Percentiles rank a stretch among this genome's conserved stretches.
Conservation (phyloP, 2,113 vertebrate genomes). For the Corythornis vintsioides region DNA sequence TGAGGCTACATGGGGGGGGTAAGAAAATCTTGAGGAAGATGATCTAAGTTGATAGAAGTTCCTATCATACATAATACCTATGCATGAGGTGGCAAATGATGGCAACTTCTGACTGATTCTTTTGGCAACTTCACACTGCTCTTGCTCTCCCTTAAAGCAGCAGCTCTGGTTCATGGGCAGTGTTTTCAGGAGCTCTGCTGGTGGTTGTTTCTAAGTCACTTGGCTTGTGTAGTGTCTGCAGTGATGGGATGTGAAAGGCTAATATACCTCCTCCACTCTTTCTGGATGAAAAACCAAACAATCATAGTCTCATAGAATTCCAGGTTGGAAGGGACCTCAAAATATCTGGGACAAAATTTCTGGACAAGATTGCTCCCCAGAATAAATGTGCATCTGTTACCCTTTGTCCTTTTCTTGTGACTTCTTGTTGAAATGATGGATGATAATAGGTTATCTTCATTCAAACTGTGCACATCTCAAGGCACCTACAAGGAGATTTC, state of each 20-base stretch:
- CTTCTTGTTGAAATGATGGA: too few relatives aligned
- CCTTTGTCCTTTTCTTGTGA: too few relatives aligned
- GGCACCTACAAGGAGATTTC: background rate
- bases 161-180: background rate
- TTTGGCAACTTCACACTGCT: background rate
- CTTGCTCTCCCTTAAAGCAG: background rate
- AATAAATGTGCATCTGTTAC: too few relatives aligned
- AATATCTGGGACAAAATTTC: background rate
- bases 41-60: background rate
- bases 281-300: background rate
- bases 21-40: background rate
- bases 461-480: background rate
- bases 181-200: background rate
- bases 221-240: background rate
- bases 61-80: background rate
- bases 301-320: background rate
- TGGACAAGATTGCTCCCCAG: background rate
- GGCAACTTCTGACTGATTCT: background rate
- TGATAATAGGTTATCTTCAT: background rate
- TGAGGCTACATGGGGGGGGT: background rate
- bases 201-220: slow-evolving; percentile 27
- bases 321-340: background rate
- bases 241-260: background rate
- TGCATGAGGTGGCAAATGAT: background rate
- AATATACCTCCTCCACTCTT: background rate